A percentile compares a stretch with the other conserved stretches of the same genome.
Conservation (phyloP, 1,140 invertebrate species). For the Drosophila pectinifera region DNA sequence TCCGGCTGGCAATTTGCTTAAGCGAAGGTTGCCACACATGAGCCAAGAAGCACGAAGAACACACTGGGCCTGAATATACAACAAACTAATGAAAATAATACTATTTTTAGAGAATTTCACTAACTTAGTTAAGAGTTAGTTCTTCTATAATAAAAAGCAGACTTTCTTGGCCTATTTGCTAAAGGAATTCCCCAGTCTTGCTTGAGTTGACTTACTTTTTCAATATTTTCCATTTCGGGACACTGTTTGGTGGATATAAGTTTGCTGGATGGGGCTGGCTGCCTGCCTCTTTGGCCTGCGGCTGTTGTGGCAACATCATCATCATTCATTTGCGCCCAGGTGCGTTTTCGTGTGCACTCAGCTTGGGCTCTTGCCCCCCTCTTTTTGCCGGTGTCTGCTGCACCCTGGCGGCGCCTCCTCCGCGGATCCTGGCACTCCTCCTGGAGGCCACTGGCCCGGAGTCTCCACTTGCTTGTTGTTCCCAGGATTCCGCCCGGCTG, state of each 20-base stretch:
- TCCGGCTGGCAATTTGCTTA: conserved; percentile 74
- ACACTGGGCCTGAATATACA: conserved; percentile 7
- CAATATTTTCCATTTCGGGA: not conserved
- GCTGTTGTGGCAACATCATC: conserved; percentile 60
- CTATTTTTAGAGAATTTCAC: not conserved
- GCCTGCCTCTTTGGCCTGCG: conserved; percentile 15
- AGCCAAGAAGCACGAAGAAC: conserved; percentile 23
- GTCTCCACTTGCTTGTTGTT: conserved; percentile 37
- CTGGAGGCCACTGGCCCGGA: conserved; percentile 16
- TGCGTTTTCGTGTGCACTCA: conserved; percentile 65
- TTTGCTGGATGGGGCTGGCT: not conserved
- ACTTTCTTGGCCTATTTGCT: too few species aligned
- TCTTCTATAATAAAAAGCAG: too few species aligned
- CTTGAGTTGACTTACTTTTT: too few species aligned
- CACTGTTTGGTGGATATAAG: conserved; percentile 16
- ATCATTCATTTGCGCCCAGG: conserved; percentile 81
- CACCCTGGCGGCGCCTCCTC: conserved; percentile 19
- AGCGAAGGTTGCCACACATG: conserved; percentile 57
- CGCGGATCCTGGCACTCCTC: conserved; percentile 9
- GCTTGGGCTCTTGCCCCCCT: conserved; percentile 20
- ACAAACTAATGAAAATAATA: too few species aligned
- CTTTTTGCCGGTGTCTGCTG: conserved; percentile 40
- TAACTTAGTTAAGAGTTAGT: too few species aligned
- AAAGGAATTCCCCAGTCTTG: too few species aligned
- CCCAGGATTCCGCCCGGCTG: conserved; percentile 27